These are phyloP conservation scores for Coryphaenoides rupestris DNA, from an alignment of 2,113 vertebrate genomes.

Conservation along the genomic window DNA sequence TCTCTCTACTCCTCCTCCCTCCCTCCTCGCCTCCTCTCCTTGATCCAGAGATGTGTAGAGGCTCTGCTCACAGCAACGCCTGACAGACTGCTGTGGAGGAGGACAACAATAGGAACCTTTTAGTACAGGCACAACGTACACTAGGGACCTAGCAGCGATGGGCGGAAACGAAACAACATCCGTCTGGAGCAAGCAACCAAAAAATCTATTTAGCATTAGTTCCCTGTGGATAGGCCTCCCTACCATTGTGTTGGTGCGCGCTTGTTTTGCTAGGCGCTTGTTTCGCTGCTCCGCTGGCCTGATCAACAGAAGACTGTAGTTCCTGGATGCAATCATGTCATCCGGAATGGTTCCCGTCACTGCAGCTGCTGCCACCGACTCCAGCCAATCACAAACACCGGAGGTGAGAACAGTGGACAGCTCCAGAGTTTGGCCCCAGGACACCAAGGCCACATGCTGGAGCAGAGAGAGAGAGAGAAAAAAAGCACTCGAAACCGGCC, in stretches of 20 bases:
- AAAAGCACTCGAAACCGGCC: neutral
- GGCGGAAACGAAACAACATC: neutral
- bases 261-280: neutral
- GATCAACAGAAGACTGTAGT: constrained; percentile 69
- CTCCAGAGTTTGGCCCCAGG: constrained; percentile 77
- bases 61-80: constrained; percentile 51
- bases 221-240: neutral
- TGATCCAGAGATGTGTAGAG: constrained; percentile 26
- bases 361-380: constrained; percentile 27
- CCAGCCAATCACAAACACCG: constrained; percentile 73
- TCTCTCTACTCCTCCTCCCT: neutral
- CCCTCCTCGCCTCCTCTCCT: neutral
- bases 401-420: constrained; percentile 65
- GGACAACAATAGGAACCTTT: neutral
- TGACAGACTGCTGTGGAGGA: constrained; percentile 44
- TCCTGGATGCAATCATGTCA: constrained; percentile 8
- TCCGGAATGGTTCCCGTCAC: neutral
- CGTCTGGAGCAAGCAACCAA: neutral
- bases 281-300: constrained; percentile 12
- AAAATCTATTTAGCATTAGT: neutral
- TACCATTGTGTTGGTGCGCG: constrained; percentile 26
- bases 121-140: neutral
- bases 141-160: too few species aligned
- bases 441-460: constrained; percentile 77
- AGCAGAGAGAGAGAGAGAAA: constrained; percentile 12